Evolutionary conservation across 2,888 invertebrate genomes (phyloP).

Genomic region (Stenodema calcarata): DNA sequence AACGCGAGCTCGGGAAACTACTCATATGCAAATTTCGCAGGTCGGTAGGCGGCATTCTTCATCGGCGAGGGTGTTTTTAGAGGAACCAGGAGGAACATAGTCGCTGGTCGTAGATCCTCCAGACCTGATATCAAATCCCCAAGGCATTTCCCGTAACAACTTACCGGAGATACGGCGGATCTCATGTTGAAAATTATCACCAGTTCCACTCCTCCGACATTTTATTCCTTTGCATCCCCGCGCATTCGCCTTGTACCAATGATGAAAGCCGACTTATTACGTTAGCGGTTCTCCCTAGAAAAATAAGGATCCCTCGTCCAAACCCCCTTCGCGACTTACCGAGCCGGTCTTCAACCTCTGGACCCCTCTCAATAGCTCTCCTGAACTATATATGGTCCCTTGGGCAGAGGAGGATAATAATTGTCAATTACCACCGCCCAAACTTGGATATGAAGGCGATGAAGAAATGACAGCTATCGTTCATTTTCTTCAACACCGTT

Average conservation of each 20-base stretch:
- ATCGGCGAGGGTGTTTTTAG: slow-evolving; percentile 7
- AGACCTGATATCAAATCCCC: not conserved
- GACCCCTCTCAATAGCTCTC: not conserved
- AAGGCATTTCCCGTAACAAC: not conserved
- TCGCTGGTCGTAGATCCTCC: not conserved
- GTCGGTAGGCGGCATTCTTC: slow-evolving; percentile 1
- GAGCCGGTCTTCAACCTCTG: not conserved
- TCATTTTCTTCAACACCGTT: slow-evolving; percentile 24
- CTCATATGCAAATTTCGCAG: not conserved
- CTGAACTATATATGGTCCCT: slow-evolving; percentile 24
- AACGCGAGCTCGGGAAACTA: not conserved
- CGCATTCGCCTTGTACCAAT: not conserved
- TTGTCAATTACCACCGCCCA: slow-evolving; percentile 37
- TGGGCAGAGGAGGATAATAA: slow-evolving; percentile 26
- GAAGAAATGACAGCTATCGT: slow-evolving; percentile 44
- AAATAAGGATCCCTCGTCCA: not conserved
- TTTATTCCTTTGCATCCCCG: not conserved
- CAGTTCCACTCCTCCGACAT: not conserved
- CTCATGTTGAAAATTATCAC: slow-evolving; percentile 6
- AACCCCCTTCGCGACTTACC: not conserved
- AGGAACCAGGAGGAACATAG: not conserved
- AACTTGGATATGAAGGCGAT: slow-evolving; percentile 28
- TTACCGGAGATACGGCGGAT: not conserved
- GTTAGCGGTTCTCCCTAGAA: not conserved
- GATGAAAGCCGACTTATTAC: slow-evolving; percentile 19